phyloP scores from a whole-genome alignment of 23 tunicate species.

The Styela clava region DNA sequence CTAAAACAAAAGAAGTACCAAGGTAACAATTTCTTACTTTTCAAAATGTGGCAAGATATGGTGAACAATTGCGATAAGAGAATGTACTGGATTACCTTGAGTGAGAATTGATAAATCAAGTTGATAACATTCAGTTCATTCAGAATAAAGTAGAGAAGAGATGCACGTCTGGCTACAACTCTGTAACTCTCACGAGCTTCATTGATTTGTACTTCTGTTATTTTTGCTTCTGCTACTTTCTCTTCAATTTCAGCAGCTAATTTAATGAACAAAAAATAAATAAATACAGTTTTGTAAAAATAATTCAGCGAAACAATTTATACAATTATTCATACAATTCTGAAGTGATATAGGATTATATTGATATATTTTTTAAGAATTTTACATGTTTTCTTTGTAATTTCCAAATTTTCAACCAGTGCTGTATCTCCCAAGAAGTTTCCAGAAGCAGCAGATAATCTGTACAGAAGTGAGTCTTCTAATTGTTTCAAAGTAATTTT shows the following conservation, averaged over 20 bases:
- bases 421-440: conserved; percentile 99
- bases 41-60: no score
- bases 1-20: no score
- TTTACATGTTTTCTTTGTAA: conserved; percentile 93
- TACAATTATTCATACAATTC: no score
- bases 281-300: neutral
- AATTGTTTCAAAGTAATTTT: conserved; percentile 93
- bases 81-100: conserved; percentile 75
- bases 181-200: conserved; percentile 97
- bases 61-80: no score
- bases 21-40: no score
- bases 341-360: no score
- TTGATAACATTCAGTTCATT: conserved; percentile 93
- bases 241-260: conserved; percentile 97
- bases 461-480: conserved; percentile 90
- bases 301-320: no score
- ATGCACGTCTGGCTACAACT: conserved; percentile 78
- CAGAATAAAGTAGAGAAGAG: conserved; percentile 93
- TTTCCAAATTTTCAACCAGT: conserved; percentile 97
- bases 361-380: no score
- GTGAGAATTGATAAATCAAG: conserved; percentile 95
- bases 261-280: neutral
- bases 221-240: conserved; percentile 95
- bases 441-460: conserved; percentile 98
- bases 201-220: conserved; percentile 92